Base-by-base conservation (phyloP, 2,888 invertebrate species). In the Pemphredon lugubris region DNA sequence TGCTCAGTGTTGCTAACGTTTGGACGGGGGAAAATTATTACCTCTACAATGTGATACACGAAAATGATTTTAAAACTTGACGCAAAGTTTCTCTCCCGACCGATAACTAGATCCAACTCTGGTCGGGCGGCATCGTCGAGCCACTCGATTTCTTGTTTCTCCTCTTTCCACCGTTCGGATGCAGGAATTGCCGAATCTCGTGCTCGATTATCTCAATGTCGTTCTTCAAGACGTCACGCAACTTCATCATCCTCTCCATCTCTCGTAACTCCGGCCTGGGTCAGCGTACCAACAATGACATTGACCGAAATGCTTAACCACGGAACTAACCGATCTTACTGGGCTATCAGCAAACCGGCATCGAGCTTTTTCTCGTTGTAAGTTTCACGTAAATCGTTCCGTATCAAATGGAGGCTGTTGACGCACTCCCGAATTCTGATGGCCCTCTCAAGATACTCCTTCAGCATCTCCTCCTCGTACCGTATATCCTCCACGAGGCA, bases 301-400 rank as follows among this genome's bases (percentile, higher is more conserved):
- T 54, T 44, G 42, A 45, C 21, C 48, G 53, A 58, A 44, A 68
- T 68, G 45, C 42, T 44, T 60, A 40, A 37, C 23, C 50, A 44
- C 39, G 39, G 39, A 57, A 69, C 50, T 34, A 34, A 34, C 34
- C n/a, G 1, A 1, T 34, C 83, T 82, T 71, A 85, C 85, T 42
- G 66, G 18, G 75, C 73, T 7, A 81, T 66, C 45, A 85, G 64
- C 45, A 85, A 18, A 3, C 86, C 86, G n/a, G 81, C 84, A 4
- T 65, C 73, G 32, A 37, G 20, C 30, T 64, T 83, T 44, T 68
- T 81, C 34, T 53, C 53, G 20, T 34, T 37, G 21, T 75, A 74
- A 11, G 30, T 40, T 2, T 53, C 54, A 20, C 83, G 75, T 44
- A 79, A n/a, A 39, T 64, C 44, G 37, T 51, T 74, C 21, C 79